These are phyloP conservation scores for Chloromyia formosa DNA, from an alignment of 2,888 invertebrate species.

Conservation along the genomic window DNA sequence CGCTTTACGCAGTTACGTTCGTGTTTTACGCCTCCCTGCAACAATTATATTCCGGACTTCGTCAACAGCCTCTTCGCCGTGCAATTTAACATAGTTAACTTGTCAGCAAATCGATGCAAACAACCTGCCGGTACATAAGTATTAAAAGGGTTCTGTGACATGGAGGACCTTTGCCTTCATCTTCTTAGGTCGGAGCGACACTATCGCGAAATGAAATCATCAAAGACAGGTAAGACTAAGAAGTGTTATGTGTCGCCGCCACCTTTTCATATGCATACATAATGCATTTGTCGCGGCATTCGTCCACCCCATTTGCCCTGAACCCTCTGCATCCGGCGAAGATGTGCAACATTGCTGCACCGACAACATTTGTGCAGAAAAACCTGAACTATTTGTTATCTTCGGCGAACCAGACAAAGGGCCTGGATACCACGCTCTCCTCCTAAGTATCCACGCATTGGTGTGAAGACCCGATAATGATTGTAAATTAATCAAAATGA, in stretches of 20 bases:
- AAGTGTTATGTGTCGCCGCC: background rate
- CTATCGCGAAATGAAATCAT: slow-evolving; percentile 15
- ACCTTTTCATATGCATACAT: slow-evolving; percentile 10
- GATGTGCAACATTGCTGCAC: too few relatives aligned
- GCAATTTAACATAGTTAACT: slow-evolving; percentile 19
- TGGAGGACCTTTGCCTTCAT: background rate
- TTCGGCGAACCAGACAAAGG: background rate
- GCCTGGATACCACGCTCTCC: background rate
- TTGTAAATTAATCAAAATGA: slow-evolving; percentile 49
- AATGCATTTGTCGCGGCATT: slow-evolving; percentile 38
- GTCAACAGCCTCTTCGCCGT: slow-evolving; percentile 1
- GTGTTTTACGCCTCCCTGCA: background rate
- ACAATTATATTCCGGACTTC: background rate
- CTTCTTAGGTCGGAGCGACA: background rate
- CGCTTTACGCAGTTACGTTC: too few relatives aligned
- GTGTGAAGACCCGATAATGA: slow-evolving; percentile 47
- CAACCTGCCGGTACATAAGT: slow-evolving; percentile 13
- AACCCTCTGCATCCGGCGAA: too few relatives aligned
- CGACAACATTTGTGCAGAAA: background rate
- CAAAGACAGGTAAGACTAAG: background rate
- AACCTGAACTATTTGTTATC: slow-evolving; percentile 26
- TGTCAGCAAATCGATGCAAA: slow-evolving; percentile 41
- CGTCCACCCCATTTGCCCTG: slow-evolving; percentile 21
- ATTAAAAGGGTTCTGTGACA: too few relatives aligned
- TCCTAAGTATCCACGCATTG: background rate